A percentile compares a stretch with the other conserved stretches of the same genome.
Evolutionary conservation across 2,797 vertebrate species (phyloP).

Genomic region (Paramormyrops hopkinsi): DNA sequence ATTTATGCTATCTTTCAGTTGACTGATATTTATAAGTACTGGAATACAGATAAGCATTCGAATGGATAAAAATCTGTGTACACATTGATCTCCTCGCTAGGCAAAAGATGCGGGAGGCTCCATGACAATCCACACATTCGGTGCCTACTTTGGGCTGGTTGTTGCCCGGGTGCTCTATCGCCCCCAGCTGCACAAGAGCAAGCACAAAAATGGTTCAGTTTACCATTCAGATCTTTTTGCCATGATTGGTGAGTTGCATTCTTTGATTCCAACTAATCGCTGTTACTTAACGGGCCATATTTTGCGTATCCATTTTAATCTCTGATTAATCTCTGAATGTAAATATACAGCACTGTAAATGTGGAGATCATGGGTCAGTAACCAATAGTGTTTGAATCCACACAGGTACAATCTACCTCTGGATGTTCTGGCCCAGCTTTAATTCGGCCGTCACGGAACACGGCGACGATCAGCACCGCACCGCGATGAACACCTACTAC

Average conservation of each 20-base stretch:
- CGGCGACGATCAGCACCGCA: slow-evolving; percentile 71
- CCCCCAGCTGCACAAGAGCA: slow-evolving; percentile 61
- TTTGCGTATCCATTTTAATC: background rate
- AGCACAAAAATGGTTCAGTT: slow-evolving; percentile 56
- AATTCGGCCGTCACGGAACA: slow-evolving; percentile 65
- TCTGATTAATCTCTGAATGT: no score
- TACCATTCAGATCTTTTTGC: slow-evolving; percentile 77
- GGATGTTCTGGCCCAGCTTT: slow-evolving; percentile 96
- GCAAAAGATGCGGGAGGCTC: slow-evolving; percentile 79
- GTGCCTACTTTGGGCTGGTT: slow-evolving; percentile 83
- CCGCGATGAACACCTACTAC: slow-evolving; percentile 82
- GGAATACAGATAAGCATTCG: background rate
- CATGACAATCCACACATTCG: slow-evolving; percentile 86
- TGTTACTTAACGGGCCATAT: background rate
- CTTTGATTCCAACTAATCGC: background rate
- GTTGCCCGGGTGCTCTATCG: slow-evolving; percentile 72
- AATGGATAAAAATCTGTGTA: background rate
- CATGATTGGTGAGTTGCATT: slow-evolving; percentile 69
- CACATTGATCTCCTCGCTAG: slow-evolving; percentile 46
- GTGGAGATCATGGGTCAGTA: background rate
- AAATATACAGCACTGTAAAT: background rate
- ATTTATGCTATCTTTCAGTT: background rate
- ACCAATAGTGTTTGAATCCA: background rate
- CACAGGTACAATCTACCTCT: slow-evolving; percentile 81
- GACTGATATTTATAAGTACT: background rate